Conservation (phyloP, 2,888 invertebrate species). For the Zootermopsis nevadensis region DNA sequence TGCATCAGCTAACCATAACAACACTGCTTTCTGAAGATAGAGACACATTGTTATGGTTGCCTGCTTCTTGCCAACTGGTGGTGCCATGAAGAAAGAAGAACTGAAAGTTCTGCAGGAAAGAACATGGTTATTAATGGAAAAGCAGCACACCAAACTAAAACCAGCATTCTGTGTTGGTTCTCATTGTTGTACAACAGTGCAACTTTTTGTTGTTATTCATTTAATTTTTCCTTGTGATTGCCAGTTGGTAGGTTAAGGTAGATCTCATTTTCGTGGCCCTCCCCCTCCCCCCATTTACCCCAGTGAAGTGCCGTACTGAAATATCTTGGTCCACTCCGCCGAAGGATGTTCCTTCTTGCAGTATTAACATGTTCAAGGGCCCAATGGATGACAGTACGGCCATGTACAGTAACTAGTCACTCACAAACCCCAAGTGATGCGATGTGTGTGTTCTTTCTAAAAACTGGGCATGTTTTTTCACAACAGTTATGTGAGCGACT, state of each 20-base stretch:
- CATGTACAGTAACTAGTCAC: conserved; percentile 35
- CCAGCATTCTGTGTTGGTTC: conserved; percentile 47
- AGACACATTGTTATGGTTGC: conserved; percentile 6
- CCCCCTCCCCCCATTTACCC: background rate
- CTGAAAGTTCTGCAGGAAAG: conserved; percentile 13
- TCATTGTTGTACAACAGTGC: conserved; percentile 48
- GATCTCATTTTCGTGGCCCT: conserved; percentile 48
- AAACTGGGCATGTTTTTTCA: conserved; percentile 52
- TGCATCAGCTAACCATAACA: conserved; percentile 52
- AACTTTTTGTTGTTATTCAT: conserved; percentile 51
- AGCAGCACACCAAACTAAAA: conserved; percentile 40
- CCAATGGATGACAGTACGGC: conserved; percentile 1
- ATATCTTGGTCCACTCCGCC: background rate
- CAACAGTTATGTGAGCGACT: conserved; percentile 47
- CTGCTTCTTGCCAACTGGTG: background rate
- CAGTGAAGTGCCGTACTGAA: background rate
- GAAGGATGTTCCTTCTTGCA: conserved; percentile 27
- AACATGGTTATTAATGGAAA: conserved; percentile 37
- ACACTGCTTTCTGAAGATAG: conserved; percentile 52
- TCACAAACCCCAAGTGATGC: conserved; percentile 28
- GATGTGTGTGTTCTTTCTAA: conserved; percentile 46
- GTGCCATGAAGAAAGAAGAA: conserved; percentile 37
- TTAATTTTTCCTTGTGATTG: conserved; percentile 49
- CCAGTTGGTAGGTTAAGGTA: conserved; percentile 46
- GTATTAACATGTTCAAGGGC: conserved; percentile 43